Evolutionary conservation across 2,113 vertebrate species (phyloP), one percentile per base, ranked within the genome.

Genomic region (Ceuthmochares aereus): DNA sequence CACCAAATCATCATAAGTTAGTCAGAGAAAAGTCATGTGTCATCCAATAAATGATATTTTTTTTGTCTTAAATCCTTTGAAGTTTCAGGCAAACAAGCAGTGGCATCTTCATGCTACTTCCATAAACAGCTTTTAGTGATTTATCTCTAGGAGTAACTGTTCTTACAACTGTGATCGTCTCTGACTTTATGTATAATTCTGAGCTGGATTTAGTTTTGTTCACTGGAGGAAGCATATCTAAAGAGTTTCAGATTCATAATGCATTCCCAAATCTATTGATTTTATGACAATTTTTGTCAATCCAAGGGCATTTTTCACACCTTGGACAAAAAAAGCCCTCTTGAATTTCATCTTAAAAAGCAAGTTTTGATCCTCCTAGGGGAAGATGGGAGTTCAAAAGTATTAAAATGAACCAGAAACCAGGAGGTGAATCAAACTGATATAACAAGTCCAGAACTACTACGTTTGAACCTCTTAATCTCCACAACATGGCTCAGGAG

Each of bases 341-440:
- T 2, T 23, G 23, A 7, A 62, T 72, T 78, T 93, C 2, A 27
- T 37, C 10, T 40, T 59, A 40, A 78, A 82, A 68, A 60, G 6
- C 22, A 56, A 58, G 19, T 62, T 94, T 90, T 1, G 2, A 1
- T 52, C 1, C 1, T 75, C 42, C 34, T 19, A 43, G 34, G 32
- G 42, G 62, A 91, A 52, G 16, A 52, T 23, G 30, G 26, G 25
- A 66, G 30, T 69, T 93, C 23, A 55, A 49, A 75, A 60, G 51
- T 25, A 25, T 54, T 69, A 45, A 49, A 69, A 87, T 52, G 43
- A 88, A 43, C 14, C 45, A 83, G 40, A 66, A 87, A 68, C 26
- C 21, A 73, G 23, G 27, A 79, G 70, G 19, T 69, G 63, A 96
- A 90, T 58, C 72, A 66, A 83, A 85, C 62, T 54, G 36, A 92